Percentiles rank a stretch among this genome's conserved stretches.
Conservation (phyloP, 2,888 invertebrate species). For the Tridacna gigas region DNA sequence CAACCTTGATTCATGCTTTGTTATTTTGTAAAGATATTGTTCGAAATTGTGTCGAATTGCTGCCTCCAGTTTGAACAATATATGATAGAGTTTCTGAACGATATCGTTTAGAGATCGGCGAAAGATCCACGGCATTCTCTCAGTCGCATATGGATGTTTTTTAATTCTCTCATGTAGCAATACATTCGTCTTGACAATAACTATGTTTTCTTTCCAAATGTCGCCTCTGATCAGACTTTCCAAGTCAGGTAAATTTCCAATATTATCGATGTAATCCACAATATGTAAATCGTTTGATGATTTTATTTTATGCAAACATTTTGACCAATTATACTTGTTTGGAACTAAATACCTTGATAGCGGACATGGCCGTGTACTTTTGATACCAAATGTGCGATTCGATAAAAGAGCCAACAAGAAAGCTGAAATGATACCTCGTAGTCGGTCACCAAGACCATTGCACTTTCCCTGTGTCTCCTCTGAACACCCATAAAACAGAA, state of each 20-base stretch:
- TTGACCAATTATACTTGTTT: neutral
- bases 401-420: neutral
- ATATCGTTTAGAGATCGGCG: neutral
- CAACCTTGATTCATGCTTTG: neutral
- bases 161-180: neutral
- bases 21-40: neutral
- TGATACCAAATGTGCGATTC: neutral
- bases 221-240: neutral
- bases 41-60: neutral
- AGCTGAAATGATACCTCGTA: neutral
- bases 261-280: neutral
- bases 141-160: neutral
- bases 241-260: neutral
- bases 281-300: neutral
- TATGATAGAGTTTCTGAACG: neutral
- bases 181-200: neutral
- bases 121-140: neutral
- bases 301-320: neutral
- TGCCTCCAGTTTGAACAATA: neutral
- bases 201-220: neutral
- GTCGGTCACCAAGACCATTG: neutral
- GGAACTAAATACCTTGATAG: neutral
- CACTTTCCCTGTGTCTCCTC: neutral
- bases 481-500: neutral
- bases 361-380: neutral